Evolutionary conservation across 2,113 vertebrate genomes (phyloP).

Genomic region (Stegostoma tigrinum): DNA sequence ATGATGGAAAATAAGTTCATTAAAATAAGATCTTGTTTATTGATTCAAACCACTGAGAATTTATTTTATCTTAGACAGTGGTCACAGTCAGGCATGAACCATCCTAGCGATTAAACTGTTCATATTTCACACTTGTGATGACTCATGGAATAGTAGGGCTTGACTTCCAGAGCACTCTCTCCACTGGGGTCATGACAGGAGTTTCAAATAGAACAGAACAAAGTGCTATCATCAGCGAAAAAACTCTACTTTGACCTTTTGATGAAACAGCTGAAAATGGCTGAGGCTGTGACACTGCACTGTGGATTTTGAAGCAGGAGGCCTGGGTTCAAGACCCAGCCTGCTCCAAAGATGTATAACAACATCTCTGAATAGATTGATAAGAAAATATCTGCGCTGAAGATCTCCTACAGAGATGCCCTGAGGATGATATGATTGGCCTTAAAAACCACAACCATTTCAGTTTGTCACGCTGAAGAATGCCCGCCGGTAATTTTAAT

Average conservation of each 20-base stretch:
- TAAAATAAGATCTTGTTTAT: no score
- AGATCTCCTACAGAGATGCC: not conserved
- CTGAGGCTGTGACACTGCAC: not conserved
- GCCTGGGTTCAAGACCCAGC: no score
- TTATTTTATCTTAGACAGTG: no score
- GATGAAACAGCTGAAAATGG: not conserved
- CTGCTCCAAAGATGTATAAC: no score
- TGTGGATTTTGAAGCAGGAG: not conserved
- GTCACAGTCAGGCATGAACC: no score
- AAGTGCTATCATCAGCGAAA: not conserved
- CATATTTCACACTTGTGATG: no score
- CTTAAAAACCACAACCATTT: not conserved
- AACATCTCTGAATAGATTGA: no score
- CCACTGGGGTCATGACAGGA: not conserved
- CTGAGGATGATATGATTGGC: not conserved
- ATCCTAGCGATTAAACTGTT: no score
- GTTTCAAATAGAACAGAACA: not conserved
- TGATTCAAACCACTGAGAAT: no score
- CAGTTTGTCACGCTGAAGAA: not conserved
- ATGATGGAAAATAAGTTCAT: no score
- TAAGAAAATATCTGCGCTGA: not conserved
- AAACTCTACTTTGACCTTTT: not conserved
- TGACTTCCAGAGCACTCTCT: no score
- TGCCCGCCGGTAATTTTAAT: not conserved
- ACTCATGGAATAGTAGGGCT: no score